Percentiles rank a stretch among this genome's conserved stretches.
phyloP scores from a whole-genome alignment of 2,113 vertebrate genomes.

The Gila orcuttii region DNA sequence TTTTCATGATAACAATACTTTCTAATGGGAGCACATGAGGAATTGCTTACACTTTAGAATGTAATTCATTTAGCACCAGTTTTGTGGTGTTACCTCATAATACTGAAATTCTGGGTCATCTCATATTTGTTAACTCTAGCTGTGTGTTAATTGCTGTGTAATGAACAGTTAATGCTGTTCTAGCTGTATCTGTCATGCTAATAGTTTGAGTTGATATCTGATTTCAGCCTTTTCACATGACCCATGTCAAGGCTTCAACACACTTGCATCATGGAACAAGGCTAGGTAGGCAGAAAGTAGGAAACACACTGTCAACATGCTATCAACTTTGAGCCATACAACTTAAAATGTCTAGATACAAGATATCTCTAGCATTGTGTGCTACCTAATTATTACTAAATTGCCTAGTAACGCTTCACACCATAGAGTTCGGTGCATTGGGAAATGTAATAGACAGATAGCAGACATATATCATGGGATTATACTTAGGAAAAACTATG shows the following conservation, averaged over 20 bases:
- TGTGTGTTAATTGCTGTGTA: not conserved
- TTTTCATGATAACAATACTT: conserved; percentile 61
- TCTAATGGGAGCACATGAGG: conserved; percentile 53
- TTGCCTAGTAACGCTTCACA: not conserved
- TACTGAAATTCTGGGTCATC: conserved; percentile 11
- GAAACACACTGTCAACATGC: not conserved
- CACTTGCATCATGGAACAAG: not conserved
- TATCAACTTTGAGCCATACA: not conserved
- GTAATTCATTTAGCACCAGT: conserved; percentile 21
- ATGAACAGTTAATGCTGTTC: too few relatives aligned
- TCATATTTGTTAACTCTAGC: not conserved
- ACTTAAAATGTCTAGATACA: not conserved
- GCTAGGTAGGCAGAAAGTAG: not conserved
- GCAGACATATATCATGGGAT: not conserved
- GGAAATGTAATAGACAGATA: not conserved
- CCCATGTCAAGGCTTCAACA: not conserved
- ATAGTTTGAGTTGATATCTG: too few relatives aligned
- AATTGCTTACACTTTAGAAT: not conserved
- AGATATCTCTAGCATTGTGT: not conserved
- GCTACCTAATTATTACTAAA: not conserved
- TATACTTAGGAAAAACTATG: not conserved
- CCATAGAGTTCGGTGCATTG: not conserved
- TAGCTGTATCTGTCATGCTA: too few relatives aligned
- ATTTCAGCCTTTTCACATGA: not conserved
- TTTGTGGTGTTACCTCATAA: not conserved